phyloP scores from a whole-genome alignment of 2,113 vertebrate species.

The Vanacampus margaritifer region DNA sequence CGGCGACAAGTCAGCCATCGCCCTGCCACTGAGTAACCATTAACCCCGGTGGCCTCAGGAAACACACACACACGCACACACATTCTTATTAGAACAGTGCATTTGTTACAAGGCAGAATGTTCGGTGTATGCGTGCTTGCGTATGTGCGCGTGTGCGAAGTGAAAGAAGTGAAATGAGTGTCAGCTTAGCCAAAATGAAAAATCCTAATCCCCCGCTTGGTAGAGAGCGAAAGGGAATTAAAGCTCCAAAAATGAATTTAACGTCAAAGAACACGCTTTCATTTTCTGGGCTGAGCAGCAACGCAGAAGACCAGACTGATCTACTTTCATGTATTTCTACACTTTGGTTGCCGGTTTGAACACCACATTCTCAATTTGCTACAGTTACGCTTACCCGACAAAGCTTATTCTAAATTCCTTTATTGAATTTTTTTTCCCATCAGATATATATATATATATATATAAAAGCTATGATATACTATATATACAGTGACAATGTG shows the following conservation, averaged over 20 bases:
- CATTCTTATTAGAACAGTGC: not conserved
- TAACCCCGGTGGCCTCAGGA: constrained; percentile 48
- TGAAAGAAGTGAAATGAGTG: not conserved
- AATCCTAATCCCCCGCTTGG: constrained; percentile 3
- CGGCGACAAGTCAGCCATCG: constrained; percentile 52
- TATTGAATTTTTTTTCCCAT: not conserved
- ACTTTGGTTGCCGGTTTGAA: not conserved
- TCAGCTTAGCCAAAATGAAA: not conserved
- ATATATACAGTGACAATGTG: too few species aligned
- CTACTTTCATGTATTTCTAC: not conserved
- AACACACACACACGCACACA: constrained; percentile 10
- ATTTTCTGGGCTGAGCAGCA: not conserved
- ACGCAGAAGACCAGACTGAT: not conserved
- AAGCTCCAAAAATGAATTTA: not conserved
- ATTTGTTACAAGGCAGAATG: not conserved
- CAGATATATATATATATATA: too few species aligned
- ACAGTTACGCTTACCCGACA: not conserved
- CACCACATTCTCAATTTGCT: not conserved
- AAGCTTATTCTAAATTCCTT: not conserved
- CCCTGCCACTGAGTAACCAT: constrained; percentile 49
- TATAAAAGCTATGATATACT: too few species aligned
- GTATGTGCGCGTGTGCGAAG: not conserved
- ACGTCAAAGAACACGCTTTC: not conserved
- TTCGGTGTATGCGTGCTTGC: not conserved
- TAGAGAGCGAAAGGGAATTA: constrained; percentile 1